Evolutionary conservation across 2,797 vertebrate species (phyloP).

Genomic region (Ceryle rudis): DNA sequence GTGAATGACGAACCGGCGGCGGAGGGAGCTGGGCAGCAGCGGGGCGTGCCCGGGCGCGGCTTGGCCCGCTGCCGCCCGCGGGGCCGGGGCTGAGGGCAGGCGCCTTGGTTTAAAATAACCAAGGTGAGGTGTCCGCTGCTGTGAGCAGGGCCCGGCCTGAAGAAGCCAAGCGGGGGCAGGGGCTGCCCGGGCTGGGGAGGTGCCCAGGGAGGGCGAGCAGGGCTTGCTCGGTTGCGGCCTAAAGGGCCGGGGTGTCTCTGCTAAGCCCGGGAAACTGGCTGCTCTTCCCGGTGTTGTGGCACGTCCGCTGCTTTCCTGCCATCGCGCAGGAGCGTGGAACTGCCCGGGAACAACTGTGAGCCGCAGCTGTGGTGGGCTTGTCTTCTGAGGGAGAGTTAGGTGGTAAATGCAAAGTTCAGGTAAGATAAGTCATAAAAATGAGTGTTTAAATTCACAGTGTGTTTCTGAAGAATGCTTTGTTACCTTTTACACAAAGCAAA

Average conservation of each 20-base stretch:
- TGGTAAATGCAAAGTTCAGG: background rate
- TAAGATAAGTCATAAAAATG: background rate
- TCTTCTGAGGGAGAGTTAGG: background rate
- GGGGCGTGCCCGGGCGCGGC: background rate
- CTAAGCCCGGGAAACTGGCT: background rate
- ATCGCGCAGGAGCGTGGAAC: accelerated
- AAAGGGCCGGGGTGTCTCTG: background rate
- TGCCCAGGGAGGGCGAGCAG: background rate
- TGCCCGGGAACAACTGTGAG: accelerated
- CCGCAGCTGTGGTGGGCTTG: accelerated
- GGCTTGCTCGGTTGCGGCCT: background rate
- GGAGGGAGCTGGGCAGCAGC: background rate
- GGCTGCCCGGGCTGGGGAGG: background rate
- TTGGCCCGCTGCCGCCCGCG: background rate
- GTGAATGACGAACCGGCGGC: no score
- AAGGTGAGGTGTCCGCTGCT: background rate
- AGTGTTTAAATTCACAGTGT: background rate
- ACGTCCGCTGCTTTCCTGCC: background rate
- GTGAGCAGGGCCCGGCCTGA: background rate
- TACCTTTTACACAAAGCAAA: background rate
- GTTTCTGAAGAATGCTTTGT: background rate
- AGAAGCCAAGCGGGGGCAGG: background rate
- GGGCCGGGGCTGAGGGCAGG: no score
- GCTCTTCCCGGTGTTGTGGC: no score
- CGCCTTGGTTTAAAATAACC: no score